These are phyloP conservation scores for Noctua fimbriata DNA, from an alignment of 2,888 invertebrate genomes.

Conservation along the genomic window DNA sequence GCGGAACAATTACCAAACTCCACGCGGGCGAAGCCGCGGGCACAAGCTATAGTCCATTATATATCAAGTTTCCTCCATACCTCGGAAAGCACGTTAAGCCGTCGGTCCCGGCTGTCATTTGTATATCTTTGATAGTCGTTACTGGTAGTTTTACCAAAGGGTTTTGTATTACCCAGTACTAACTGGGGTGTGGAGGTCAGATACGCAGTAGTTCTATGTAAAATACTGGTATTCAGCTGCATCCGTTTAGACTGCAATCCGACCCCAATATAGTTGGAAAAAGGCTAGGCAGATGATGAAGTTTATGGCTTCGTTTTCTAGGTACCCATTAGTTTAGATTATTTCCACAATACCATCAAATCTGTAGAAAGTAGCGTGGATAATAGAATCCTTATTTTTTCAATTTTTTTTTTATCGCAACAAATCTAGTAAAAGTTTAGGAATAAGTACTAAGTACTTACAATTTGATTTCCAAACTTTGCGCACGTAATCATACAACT, in stretches of 20 bases:
- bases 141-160: neutral
- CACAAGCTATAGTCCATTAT: too few species aligned
- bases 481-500: neutral
- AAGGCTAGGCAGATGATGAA: neutral
- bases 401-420: neutral
- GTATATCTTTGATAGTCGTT: neutral
- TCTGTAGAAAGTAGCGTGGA: neutral
- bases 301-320: neutral
- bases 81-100: neutral
- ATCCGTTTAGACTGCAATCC: neutral
- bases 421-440: too few species aligned
- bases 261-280: neutral
- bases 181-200: neutral
- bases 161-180: neutral
- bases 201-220: neutral
- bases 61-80: neutral
- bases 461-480: slow-evolving; percentile 33
- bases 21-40: too few species aligned
- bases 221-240: neutral
- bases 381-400: neutral
- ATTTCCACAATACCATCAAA: neutral
- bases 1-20: too few species aligned
- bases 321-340: slow-evolving; percentile 2
- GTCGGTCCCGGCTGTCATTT: neutral
- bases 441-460: too few species aligned